Evolutionary conservation across 2,797 vertebrate species (phyloP), one percentile per base, ranked within the genome.

Genomic region (Natrix natrix): DNA sequence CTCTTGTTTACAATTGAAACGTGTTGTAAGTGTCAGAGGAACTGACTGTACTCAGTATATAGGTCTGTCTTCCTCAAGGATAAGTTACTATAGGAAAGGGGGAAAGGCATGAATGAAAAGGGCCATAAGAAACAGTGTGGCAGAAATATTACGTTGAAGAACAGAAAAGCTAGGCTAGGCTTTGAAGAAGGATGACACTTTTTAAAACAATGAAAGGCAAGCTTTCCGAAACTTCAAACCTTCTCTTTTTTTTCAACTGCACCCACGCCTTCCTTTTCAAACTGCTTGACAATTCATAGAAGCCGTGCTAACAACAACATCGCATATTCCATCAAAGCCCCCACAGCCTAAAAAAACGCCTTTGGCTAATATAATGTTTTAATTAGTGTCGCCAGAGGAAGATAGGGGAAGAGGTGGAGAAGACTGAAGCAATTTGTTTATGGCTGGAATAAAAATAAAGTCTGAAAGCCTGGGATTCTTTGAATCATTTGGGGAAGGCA

Each of bases 341-440:
- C 93, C 88, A 60, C 12, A 0, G 88, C 3, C 69, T 88, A 83
- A 95, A 52, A 52, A 94, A 91, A 90, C 2, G 48, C 89, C 91
- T 86, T 69, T 37, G 89, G 55, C n/a, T 95, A 83, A 89, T 12
- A 2, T 20, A 16, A 74, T 93, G 48, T 90, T 74, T 56, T 74
- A 74, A 88, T 89, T 95, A 3, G 0, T 91, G 87, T 93, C 92
- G 43, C 52, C 69, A 12, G 54, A 93, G 92, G 8, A 83, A 86
- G 32, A 89, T 56, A 56, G n/a, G 93, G 59, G 17, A 57, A 87
- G 28, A 16, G 32, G 24, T 17, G 61, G 89, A 94, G 90, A 83
- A 90, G 13, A 61, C 48, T 13, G 48, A 60, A 61, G 16, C 20
- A 74, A 59, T 69, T 74, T 61, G 28, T 32, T 57, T 66, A n/a